Conservation (phyloP, 2,888 invertebrate species). For the Dryobotodes eremita region DNA sequence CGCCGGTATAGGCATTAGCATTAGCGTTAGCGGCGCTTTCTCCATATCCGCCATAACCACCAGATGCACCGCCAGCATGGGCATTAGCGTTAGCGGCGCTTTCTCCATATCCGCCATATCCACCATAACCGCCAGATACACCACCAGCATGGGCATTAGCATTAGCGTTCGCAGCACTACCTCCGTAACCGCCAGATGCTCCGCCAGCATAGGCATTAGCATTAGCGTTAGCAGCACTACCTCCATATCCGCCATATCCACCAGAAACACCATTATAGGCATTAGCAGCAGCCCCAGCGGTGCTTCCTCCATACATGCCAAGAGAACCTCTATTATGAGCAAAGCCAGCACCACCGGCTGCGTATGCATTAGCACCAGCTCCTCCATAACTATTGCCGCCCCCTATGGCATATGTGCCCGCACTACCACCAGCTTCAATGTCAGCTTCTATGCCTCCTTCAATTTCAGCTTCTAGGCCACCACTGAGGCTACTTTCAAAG, state of each 20-base stretch:
- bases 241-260: not conserved
- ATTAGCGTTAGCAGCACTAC: not conserved
- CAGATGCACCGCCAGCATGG: not conserved
- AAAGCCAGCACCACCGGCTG: not conserved
- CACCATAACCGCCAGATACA: not conserved
- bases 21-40: not conserved
- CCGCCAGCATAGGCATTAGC: not conserved
- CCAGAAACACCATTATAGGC: not conserved
- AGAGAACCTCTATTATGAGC: not conserved
- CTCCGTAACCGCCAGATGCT: not conserved
- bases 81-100: not conserved
- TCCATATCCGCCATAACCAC: not conserved
- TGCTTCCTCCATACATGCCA: not conserved
- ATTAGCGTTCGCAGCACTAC: not conserved
- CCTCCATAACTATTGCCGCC: conserved; percentile 8
- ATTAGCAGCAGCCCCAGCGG: not conserved
- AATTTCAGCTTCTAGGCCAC: conserved; percentile 33
- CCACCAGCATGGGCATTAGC: too few relatives aligned
- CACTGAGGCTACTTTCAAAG: conserved; percentile 35
- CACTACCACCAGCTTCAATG: conserved; percentile 37
- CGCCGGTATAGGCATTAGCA: not conserved
- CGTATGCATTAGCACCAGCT: conserved; percentile 6
- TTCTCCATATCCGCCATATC: not conserved
- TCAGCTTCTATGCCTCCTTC: conserved; percentile 42
- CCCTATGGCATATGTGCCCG: conserved; percentile 33